Percentiles rank a stretch among this genome's conserved stretches.
These are phyloP conservation scores for Cygnus olor DNA, from an alignment of 2,797 vertebrate genomes.

Conservation along the genomic window DNA sequence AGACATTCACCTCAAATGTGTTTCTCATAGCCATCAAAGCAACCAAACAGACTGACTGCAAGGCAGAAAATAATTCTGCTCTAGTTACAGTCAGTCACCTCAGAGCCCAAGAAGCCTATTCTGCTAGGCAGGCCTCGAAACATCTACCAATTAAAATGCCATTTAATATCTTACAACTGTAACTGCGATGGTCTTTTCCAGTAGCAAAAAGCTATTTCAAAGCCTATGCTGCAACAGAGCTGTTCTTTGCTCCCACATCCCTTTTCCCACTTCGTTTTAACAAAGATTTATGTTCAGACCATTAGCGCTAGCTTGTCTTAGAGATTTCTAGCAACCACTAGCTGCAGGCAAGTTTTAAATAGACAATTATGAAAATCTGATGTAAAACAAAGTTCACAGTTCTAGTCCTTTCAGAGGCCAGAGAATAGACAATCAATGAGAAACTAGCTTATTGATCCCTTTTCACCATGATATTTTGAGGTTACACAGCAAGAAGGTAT, in stretches of 20 bases:
- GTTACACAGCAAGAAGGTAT: constrained; percentile 61
- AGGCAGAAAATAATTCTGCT: not conserved
- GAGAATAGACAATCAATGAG: constrained; percentile 74
- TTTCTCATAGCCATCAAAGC: not conserved
- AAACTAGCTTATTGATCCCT: constrained; percentile 73
- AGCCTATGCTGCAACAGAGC: not conserved
- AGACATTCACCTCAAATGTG: not conserved
- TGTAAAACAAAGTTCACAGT: constrained; percentile 72
- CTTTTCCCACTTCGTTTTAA: not conserved
- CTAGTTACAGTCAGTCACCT: not conserved
- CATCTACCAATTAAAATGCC: not conserved
- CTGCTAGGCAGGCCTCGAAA: not conserved
- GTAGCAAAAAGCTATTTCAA: not conserved
- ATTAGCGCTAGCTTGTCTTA: constrained; percentile 36
- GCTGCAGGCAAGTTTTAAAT: constrained; percentile 58
- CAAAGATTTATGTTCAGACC: constrained; percentile 39
- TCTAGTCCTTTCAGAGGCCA: constrained; percentile 67
- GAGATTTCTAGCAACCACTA: constrained; percentile 74
- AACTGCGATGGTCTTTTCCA: not conserved
- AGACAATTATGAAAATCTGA: constrained; percentile 77
- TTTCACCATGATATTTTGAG: constrained; percentile 61
- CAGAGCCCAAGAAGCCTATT: not conserved
- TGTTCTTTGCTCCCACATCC: not conserved
- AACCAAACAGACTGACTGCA: not conserved
- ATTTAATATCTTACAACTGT: not conserved